Evolutionary conservation across 2,888 invertebrate genomes (phyloP).

Genomic region (Limnephilus marmoratus): DNA sequence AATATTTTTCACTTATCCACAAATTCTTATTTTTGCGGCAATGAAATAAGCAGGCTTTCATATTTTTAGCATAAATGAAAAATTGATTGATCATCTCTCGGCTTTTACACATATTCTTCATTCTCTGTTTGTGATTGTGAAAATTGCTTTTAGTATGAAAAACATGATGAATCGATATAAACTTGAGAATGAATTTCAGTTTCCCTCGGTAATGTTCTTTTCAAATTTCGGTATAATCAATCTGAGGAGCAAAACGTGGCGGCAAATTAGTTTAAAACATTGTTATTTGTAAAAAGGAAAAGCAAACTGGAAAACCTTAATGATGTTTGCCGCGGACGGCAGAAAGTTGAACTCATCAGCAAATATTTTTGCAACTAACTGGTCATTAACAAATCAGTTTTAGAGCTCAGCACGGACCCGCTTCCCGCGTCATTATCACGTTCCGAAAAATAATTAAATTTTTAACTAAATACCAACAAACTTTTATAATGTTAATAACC

Average conservation of each 20-base stretch:
- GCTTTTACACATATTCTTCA: not conserved
- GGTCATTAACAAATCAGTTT: constrained; percentile 26
- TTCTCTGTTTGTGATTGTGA: constrained; percentile 13
- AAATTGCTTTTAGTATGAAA: constrained; percentile 8
- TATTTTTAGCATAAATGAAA: not conserved
- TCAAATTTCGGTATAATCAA: not conserved
- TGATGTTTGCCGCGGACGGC: constrained; percentile 13
- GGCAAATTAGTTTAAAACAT: not conserved
- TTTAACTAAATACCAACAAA: not conserved
- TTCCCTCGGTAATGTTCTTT: not conserved
- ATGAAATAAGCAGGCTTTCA: not conserved
- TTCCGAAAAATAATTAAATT: not conserved
- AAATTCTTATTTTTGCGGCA: not conserved
- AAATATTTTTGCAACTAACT: constrained; percentile 16
- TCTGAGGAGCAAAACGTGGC: not conserved
- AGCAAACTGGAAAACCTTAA: constrained; percentile 14
- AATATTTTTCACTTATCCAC: not conserved
- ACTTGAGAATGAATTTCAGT: constrained; percentile 6
- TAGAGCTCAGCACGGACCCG: not conserved
- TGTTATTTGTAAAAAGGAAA: constrained; percentile 10
- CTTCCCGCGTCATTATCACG: not conserved
- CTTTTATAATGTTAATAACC: not conserved
- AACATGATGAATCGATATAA: constrained; percentile 37
- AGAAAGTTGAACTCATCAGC: constrained; percentile 37
- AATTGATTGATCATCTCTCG: constrained; percentile 31